Evolutionary conservation across 2,113 vertebrate species (phyloP), one percentile per base, ranked within the genome.

Genomic region (Scopus umbretta): DNA sequence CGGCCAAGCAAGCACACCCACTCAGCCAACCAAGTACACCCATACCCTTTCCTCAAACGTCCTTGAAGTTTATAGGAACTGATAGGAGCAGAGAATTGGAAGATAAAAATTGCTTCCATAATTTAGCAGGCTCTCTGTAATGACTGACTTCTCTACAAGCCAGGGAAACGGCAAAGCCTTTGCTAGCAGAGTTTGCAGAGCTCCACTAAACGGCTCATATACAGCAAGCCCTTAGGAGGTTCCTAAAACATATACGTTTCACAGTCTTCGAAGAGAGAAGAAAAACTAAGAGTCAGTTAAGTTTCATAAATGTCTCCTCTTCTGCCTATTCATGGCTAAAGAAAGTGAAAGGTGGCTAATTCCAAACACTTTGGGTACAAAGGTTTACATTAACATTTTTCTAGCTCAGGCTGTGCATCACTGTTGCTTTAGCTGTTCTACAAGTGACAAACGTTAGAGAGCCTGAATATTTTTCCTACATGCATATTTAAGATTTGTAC

Each of bases 111-210:
- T 62, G 73, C 62, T 79, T 91, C 80, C 80, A 86, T 87, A 92
- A 91, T 94, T 94, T 89, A 92, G 80, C 86, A 92, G 91, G 80
- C 66, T 86, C 56, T 84, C 52, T 65, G 68, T 67, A 79, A 83
- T 14, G 61, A 94, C 61, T 75, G 68, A 74, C 91, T 86, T 80
- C 76, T 53, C 66, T 26, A n/a, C 45, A 26, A 75, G 89, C 42
- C 92, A 62, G 9, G 42, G 79, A 58, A 94, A 80, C 9, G 66
- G 82, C 80, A 82, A 88, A 96, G 68, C 16, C 62, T 85, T 42
- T 73, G 86, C 73, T 20, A 22, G 76, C 32, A 59, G 88, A 40
- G 68, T 45, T 42, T 75, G 65, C 56, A 75, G 80, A 87, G 68
- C 61, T 65, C 61, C 2, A 6, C 49, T 17, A 16, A 84, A 67